These are phyloP conservation scores for Herpetotheres cachinnans DNA, from an alignment of 2,113 vertebrate genomes.

Conservation along the genomic window DNA sequence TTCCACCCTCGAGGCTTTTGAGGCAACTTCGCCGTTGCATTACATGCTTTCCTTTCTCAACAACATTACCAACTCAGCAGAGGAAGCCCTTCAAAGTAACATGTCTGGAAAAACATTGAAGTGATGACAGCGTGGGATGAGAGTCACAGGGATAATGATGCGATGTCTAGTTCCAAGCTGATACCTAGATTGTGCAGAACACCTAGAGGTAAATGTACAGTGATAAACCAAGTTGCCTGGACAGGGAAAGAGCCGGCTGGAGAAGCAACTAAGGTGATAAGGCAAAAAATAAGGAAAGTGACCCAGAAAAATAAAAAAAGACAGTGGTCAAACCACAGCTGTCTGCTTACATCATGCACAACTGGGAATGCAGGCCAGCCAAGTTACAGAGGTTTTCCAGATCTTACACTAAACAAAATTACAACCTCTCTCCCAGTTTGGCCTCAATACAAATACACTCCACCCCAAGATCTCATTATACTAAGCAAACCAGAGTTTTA, in stretches of 20 bases:
- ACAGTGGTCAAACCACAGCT: not conserved
- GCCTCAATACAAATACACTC: not conserved
- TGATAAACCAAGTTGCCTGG: not conserved
- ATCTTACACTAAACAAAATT: not conserved
- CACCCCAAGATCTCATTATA: not conserved
- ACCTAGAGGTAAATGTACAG: not conserved
- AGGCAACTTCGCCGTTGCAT: not conserved
- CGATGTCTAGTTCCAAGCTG: not conserved
- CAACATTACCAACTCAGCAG: not conserved
- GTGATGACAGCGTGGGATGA: not conserved
- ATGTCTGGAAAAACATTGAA: not conserved
- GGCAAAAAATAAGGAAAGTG: not conserved
- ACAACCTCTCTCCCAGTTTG: not conserved
- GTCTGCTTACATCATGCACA: not conserved
- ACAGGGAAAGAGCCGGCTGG: not conserved
- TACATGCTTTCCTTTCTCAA: not conserved
- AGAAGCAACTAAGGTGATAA: not conserved
- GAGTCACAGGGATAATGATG: not conserved
- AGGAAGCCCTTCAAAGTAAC: not conserved
- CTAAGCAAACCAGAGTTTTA: not conserved
- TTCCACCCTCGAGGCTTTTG: not conserved
- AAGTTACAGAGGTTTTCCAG: conserved; percentile 21
- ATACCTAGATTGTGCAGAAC: not conserved
- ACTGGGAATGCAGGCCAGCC: not conserved
- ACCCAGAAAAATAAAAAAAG: not conserved